Base-by-base conservation (phyloP, 2,113 vertebrate species). In the Geococcyx californianus region DNA sequence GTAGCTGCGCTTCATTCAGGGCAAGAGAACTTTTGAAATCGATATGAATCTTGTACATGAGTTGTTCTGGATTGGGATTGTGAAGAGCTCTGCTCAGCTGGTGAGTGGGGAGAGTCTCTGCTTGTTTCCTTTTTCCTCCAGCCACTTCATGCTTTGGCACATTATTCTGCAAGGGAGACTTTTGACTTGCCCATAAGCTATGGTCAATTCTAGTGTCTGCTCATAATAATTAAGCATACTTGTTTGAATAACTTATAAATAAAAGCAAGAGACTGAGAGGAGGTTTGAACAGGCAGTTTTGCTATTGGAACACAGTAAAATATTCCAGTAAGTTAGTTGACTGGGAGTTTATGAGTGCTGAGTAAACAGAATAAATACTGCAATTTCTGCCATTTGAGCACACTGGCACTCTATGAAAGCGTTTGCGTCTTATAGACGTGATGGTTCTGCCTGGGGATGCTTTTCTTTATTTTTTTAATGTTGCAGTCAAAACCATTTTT, bases 341-440 rank as follows among this genome's bases (percentile, higher is more conserved):
- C 94, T 79, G 94, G 87, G 93, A 97, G 73, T 89, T 96, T 84
- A 79, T 44, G 73, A 95, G 90, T 84, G 94, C 90, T 80, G 87
- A 96, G 66, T 96, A 96, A 97, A 96, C 90, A 97, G 89, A 96
- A 95, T 94, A 96, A 96, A 95, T 93, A 90, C n/a, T 90, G 81
- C 94, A 91, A 31, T 92, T 97, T 84, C 81, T 93, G 94, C 94
- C 84, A 40, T 96, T 81, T 96, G 91, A 95, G 93, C 87, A 88
- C 84, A 59, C 77, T 96, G 97, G 89, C 90, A 70, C 93, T 94
- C 92, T 84, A 51, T 97, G 89, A 97, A 98, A 94, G 90, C 95
- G 93, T 96, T 88, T 95, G 87, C 94, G 68, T 94, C 79, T 87
- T 62, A 52, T 72, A 68, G 51, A 73, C 1, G 87, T 93, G 94